Conservation (phyloP, 1,140 invertebrate genomes). For the Aricia agestis region DNA sequence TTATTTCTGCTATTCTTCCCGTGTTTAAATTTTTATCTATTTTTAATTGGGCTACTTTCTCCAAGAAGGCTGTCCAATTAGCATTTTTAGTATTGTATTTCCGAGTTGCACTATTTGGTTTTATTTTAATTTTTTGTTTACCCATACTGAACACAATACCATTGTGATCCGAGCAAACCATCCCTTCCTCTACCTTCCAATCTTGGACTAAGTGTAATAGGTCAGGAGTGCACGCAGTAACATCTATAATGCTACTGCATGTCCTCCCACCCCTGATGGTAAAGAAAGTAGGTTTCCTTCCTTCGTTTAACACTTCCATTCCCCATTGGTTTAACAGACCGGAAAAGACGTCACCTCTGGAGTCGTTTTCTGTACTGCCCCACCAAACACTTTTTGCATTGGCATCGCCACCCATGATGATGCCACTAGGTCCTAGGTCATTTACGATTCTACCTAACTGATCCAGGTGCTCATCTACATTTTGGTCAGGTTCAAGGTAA, state of each 20-base stretch:
- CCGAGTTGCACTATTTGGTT: conserved; percentile 17
- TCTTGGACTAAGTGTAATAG: background rate
- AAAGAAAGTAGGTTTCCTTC: conserved; percentile 29
- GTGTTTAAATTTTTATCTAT: background rate
- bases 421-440: background rate
- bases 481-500: conserved; percentile 8
- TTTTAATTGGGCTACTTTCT: conserved; percentile 19
- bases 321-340: conserved; percentile 22
- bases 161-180: conserved; percentile 24
- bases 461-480: conserved; percentile 22
- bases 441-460: conserved; percentile 13
- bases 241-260: conserved; percentile 25
- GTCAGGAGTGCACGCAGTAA: conserved; percentile 22
- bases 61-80: conserved; percentile 20
- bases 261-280: conserved; percentile 23
- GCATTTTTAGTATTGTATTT: conserved; percentile 24
- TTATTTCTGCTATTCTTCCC: conserved; percentile 15
- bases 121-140: background rate
- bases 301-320: conserved; percentile 28
- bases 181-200: conserved; percentile 12
- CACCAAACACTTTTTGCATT: conserved; percentile 36
- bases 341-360: conserved; percentile 19
- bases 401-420: conserved; percentile 30
- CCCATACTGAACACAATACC: conserved; percentile 17
- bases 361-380: conserved; percentile 21